phyloP scores from a whole-genome alignment of 2,888 invertebrate species.

The Ophion obscuratus region DNA sequence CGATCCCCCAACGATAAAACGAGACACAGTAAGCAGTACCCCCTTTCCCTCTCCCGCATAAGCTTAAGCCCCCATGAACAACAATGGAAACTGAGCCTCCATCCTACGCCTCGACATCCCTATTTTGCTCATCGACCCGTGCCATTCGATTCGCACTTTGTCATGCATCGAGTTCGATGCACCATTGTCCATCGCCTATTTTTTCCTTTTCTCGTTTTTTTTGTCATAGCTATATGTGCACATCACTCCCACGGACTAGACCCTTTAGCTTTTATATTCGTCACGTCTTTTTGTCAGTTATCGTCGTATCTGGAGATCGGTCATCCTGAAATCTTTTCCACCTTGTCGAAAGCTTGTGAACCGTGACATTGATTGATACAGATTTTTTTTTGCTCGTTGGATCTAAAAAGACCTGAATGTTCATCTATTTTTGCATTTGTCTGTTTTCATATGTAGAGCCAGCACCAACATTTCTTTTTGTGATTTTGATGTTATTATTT shows the following conservation, averaged over 20 bases:
- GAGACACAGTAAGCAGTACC: conserved; percentile 57
- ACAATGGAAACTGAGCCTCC: conserved; percentile 77
- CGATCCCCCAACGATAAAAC: conserved; percentile 71
- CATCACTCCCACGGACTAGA: background rate
- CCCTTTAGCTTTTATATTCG: conserved; percentile 31
- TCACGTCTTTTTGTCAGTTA: conserved; percentile 26
- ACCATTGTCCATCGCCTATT: conserved; percentile 52
- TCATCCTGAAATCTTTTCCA: conserved; percentile 33
- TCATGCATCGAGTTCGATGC: conserved; percentile 72
- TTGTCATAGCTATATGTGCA: conserved; percentile 36
- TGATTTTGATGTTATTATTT: too few relatives aligned
- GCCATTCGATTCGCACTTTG: conserved; percentile 75
- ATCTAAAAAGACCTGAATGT: background rate
- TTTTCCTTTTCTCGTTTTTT: conserved; percentile 10
- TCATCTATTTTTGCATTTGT: too few relatives aligned
- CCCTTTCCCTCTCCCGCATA: conserved; percentile 72
- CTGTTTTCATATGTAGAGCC: too few relatives aligned
- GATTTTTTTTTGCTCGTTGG: conserved; percentile 1
- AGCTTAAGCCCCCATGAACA: conserved; percentile 77
- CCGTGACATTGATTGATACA: conserved; percentile 24
- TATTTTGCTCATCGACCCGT: conserved; percentile 67
- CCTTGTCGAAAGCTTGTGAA: conserved; percentile 6
- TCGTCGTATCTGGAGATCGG: conserved; percentile 35
- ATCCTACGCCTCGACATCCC: conserved; percentile 57
- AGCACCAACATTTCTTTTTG: too few relatives aligned